Conservation (phyloP, 92 coral and sea anemone genomes). For the Pocillopora grandis region DNA sequence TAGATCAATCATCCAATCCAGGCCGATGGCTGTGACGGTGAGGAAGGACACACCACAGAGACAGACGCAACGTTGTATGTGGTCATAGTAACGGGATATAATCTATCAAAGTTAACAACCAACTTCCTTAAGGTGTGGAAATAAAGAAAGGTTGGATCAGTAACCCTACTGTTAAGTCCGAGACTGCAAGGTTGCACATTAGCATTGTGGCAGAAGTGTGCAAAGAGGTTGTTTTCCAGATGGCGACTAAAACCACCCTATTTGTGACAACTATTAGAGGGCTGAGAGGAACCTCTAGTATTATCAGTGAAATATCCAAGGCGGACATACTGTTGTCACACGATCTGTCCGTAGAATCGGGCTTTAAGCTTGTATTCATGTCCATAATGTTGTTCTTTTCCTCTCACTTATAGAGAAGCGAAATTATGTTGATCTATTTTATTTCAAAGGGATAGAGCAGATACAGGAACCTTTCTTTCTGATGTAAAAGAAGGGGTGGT, state of each 20-base stretch:
- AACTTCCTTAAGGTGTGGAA: neutral
- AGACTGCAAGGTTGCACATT: neutral
- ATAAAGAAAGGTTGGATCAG: neutral
- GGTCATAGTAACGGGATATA: neutral
- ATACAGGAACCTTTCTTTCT: too few species aligned
- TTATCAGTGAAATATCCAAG: too few species aligned
- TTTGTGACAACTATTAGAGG: neutral
- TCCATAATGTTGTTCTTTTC: too few species aligned
- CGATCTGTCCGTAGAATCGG: too few species aligned
- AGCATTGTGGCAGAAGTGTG: neutral
- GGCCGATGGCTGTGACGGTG: neutral
- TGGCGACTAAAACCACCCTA: neutral
- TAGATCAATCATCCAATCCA: neutral
- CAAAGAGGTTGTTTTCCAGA: conserved; percentile 12
- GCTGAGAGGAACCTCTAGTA: neutral
- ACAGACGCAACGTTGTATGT: neutral
- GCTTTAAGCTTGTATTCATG: too few species aligned
- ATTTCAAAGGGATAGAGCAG: too few species aligned
- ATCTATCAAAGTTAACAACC: neutral
- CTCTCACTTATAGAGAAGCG: too few species aligned
- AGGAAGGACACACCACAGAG: conserved; percentile 10
- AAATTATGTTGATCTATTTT: too few species aligned
- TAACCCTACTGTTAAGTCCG: conserved; percentile 15
- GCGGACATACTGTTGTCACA: too few species aligned
- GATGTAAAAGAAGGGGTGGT: too few species aligned